These are phyloP conservation scores for Zaprionus taronus DNA, from an alignment of 1,140 invertebrate species.

Conservation along the genomic window DNA sequence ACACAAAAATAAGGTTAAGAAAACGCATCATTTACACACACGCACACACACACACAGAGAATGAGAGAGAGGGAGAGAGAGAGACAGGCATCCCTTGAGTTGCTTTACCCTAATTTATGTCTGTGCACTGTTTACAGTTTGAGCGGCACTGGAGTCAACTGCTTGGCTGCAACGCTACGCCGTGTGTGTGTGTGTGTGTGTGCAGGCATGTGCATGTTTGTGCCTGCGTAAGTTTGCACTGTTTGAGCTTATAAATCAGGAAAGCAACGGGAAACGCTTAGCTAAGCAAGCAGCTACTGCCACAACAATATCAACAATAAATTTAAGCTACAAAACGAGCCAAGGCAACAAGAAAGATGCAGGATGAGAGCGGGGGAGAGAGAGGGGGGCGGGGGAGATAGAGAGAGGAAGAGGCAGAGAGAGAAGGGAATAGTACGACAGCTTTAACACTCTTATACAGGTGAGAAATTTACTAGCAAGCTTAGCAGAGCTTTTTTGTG, in stretches of 20 bases:
- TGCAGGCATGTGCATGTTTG: conserved; percentile 9
- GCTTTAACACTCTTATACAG: background rate
- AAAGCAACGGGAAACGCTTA: conserved; percentile 72
- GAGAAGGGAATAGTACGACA: background rate
- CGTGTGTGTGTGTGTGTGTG: conserved; percentile 10
- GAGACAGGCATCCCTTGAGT: conserved; percentile 23
- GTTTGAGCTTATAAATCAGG: conserved; percentile 69
- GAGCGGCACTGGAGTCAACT: conserved; percentile 49
- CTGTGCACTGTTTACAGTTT: conserved; percentile 67
- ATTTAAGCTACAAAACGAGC: conserved; percentile 27
- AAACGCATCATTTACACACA: conserved; percentile 48
- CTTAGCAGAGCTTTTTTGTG: background rate
- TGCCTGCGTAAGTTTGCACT: conserved; percentile 19
- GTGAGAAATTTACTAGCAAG: background rate
- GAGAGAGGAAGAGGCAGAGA: background rate
- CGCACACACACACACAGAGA: conserved; percentile 12
- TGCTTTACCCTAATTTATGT: conserved; percentile 72
- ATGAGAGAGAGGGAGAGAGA: background rate
- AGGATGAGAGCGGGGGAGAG: background rate
- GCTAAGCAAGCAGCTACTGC: conserved; percentile 73
- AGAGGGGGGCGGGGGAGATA: background rate
- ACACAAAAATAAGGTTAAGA: conserved; percentile 73
- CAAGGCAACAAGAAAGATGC: background rate
- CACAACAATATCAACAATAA: conserved; percentile 57
- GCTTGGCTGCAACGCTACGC: background rate